phyloP scores from a whole-genome alignment of 2,797 vertebrate genomes.

The Rousettus madagascariensis region DNA sequence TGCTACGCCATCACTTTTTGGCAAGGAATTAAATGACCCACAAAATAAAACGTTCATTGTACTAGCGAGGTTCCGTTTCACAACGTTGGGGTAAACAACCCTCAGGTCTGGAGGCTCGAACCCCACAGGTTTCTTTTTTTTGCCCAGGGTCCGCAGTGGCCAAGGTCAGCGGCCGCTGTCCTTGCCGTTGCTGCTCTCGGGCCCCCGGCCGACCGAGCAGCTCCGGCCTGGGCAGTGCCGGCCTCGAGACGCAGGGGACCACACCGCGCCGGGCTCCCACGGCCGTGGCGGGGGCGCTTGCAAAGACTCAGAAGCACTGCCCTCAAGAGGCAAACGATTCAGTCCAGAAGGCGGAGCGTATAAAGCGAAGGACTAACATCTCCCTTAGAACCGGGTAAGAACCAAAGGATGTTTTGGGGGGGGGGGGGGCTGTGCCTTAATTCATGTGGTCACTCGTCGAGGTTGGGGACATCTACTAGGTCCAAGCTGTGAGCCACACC shows the following conservation, averaged over 20 bases:
- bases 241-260: background rate
- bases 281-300: too few species aligned
- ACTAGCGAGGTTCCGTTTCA: background rate
- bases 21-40: background rate
- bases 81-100: background rate
- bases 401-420: background rate
- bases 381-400: background rate
- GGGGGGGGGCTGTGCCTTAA: background rate
- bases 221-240: accelerated
- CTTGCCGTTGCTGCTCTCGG: background rate
- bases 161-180: background rate
- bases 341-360: background rate
- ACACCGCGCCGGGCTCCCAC: background rate
- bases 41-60: background rate
- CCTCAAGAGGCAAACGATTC: background rate
- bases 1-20: background rate
- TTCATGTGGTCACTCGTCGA: background rate
- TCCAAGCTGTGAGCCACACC: too few species aligned
- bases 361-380: background rate
- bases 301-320: background rate
- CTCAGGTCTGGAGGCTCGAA: background rate
- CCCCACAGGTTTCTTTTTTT: background rate
- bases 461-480: background rate
- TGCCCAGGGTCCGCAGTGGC: background rate
- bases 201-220: background rate